Evolutionary conservation across 2,888 invertebrate species (phyloP).

Genomic region (Ophraella communa): DNA sequence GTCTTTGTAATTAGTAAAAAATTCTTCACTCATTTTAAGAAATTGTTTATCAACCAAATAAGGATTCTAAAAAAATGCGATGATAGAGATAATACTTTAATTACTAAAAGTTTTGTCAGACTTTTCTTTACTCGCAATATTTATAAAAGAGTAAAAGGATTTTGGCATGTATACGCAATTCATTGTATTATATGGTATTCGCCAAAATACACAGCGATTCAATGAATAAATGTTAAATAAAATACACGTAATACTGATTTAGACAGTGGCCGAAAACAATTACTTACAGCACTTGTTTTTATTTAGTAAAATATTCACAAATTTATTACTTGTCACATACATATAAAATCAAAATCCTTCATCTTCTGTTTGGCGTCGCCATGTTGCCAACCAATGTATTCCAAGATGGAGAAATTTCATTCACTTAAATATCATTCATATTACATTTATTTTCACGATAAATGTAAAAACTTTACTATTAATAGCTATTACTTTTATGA

Average conservation of each 20-base stretch:
- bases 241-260: background rate
- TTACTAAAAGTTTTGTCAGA: background rate
- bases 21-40: slow-evolving; percentile 73
- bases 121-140: background rate
- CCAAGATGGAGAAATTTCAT: slow-evolving; percentile 26
- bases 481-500: background rate
- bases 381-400: slow-evolving; percentile 54
- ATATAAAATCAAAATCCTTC: slow-evolving; percentile 59
- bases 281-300: slow-evolving; percentile 43
- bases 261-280: background rate
- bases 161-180: slow-evolving; percentile 9
- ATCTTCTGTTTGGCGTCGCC: slow-evolving; percentile 58
- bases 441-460: background rate
- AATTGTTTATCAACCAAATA: slow-evolving; percentile 3
- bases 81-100: background rate
- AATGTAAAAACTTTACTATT: background rate
- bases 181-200: slow-evolving; percentile 12
- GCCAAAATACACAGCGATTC: no score
- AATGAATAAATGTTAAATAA: no score
- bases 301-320: slow-evolving; percentile 48
- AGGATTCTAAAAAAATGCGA: slow-evolving; percentile 15
- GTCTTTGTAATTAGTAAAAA: slow-evolving; percentile 69
- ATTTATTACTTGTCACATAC: slow-evolving; percentile 57
- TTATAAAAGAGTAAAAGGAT: background rate
- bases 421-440: background rate